A percentile compares a stretch with the other conserved stretches of the same genome.
These are phyloP conservation scores for Sanderia malayensis DNA, from an alignment of 30 jellyfish, hydroid and myxozoan species.

Conservation along the genomic window DNA sequence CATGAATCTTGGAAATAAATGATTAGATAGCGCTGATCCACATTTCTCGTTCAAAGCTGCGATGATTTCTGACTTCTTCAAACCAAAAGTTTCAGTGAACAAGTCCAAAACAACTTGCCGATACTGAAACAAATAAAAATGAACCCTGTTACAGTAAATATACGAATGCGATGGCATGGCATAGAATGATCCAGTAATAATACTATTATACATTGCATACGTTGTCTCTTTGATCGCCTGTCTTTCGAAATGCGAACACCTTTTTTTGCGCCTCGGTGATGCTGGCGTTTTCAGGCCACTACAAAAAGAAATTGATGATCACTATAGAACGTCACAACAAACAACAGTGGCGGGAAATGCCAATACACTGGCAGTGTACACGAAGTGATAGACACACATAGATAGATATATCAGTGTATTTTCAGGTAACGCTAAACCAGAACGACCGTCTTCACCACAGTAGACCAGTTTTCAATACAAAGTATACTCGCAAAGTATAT, in stretches of 20 bases:
- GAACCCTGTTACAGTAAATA: too few relatives aligned
- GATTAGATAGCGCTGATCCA: slow-evolving; percentile 53
- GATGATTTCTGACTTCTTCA: slow-evolving; percentile 47
- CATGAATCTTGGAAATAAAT: slow-evolving; percentile 55
- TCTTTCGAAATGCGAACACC: slow-evolving; percentile 40
- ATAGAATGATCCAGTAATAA: too few relatives aligned
- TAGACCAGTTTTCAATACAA: too few relatives aligned
- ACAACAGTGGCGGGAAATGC: too few relatives aligned
- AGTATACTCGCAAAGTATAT: too few relatives aligned
- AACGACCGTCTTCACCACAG: too few relatives aligned
- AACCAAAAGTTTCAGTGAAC: slow-evolving; percentile 49
- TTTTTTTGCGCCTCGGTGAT: slow-evolving; percentile 44
- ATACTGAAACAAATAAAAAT: slow-evolving; percentile 38
- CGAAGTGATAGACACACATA: too few relatives aligned
- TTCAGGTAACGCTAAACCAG: too few relatives aligned
- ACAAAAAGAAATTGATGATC: background rate
- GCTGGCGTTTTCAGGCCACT: slow-evolving; percentile 64
- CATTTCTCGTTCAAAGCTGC: slow-evolving; percentile 23
- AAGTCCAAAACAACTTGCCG: slow-evolving; percentile 54
- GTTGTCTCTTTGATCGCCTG: slow-evolving; percentile 69
- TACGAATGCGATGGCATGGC: background rate
- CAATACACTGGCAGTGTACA: too few relatives aligned
- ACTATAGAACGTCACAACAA: too few relatives aligned
- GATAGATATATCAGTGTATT: too few relatives aligned
- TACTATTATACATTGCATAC: slow-evolving; percentile 10